These are phyloP conservation scores for Iselma pallidipennis DNA, from an alignment of 2,888 invertebrate species.

Conservation along the genomic window DNA sequence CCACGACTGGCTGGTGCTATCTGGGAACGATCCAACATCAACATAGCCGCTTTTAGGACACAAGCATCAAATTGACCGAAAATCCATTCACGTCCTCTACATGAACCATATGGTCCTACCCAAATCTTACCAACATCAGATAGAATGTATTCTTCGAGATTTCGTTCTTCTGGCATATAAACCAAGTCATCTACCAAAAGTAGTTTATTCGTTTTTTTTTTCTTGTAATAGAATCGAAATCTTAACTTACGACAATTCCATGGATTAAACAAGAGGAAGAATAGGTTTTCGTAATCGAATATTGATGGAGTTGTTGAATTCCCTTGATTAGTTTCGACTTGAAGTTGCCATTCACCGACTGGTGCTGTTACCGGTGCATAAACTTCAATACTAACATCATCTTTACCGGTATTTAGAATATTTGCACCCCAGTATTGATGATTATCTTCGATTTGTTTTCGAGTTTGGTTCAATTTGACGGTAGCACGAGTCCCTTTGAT, in stretches of 20 bases:
- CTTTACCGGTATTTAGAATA: conserved; percentile 43
- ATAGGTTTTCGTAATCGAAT: conserved; percentile 66
- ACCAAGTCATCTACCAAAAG: conserved; percentile 70
- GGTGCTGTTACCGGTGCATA: conserved; percentile 67
- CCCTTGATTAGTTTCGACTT: conserved; percentile 63
- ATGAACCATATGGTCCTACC: conserved; percentile 74
- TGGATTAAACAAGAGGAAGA: conserved; percentile 82
- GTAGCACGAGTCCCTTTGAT: conserved; percentile 62
- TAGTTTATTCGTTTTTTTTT: background rate
- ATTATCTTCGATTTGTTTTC: conserved; percentile 35
- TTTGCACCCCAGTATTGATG: conserved; percentile 49
- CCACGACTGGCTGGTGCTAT: conserved; percentile 64
- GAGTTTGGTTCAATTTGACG: conserved; percentile 38
- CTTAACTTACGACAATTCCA: conserved; percentile 78
- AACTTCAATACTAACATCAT: conserved; percentile 55
- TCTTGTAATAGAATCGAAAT: background rate
- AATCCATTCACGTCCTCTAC: conserved; percentile 79
- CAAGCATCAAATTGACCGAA: conserved; percentile 80
- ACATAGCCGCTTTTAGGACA: conserved; percentile 71
- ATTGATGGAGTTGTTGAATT: conserved; percentile 54
- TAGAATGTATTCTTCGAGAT: conserved; percentile 76
- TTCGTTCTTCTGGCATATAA: conserved; percentile 70
- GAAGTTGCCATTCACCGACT: conserved; percentile 70
- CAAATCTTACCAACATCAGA: conserved; percentile 86
- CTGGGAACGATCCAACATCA: conserved; percentile 70